Evolutionary conservation across 2,888 invertebrate species (phyloP), one percentile per base, ranked within the genome.

Genomic region (Scelioninae gen. 1): DNA sequence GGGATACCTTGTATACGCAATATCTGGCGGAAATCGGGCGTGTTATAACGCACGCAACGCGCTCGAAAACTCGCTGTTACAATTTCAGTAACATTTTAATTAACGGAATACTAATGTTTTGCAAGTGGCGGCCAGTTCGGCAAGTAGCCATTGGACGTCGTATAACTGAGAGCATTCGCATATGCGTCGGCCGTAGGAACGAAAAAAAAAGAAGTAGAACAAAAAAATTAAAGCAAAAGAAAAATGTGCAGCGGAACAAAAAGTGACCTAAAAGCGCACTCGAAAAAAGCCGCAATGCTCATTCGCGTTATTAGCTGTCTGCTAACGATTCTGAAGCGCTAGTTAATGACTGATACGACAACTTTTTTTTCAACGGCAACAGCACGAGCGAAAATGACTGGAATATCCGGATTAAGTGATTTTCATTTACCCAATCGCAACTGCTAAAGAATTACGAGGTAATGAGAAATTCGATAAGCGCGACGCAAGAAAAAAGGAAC

Each of bases 21-120:
- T 84, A 84, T 81, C 78, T 66, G 63, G 56, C 53, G 51, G 40
- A 72, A 84, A 84, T 71, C 63, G 81, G 66, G 83, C 43, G 58
- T 38, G 76, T 75, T 69, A 83, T 72, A 79, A 76, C 65, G 74
- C 82, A 51, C 58, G 74, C 58, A 53, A 72, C 65, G 76, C 55
- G 74, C 81, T 49, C 51, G 74, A 49, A 72, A 75, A 83, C 84
- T 84, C 82, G 81, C 84, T 81, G 88, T 89, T 89, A 87, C 88
- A 88, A 90, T 89, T 91, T 88, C 89, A 88, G 89, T 87, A 89
- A 89, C 89, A 88, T 90, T 91, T 90, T 90, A 91, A 92, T 91
- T 91, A 92, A 90, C 86, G 83, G 88, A 87, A 89, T 89, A 87
- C 88, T 91, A 90, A 91, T 90, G 89, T 88, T 87, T 88, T 85